Evolutionary conservation across 2,797 vertebrate genomes (phyloP).

Genomic region (Sciurus carolinensis): DNA sequence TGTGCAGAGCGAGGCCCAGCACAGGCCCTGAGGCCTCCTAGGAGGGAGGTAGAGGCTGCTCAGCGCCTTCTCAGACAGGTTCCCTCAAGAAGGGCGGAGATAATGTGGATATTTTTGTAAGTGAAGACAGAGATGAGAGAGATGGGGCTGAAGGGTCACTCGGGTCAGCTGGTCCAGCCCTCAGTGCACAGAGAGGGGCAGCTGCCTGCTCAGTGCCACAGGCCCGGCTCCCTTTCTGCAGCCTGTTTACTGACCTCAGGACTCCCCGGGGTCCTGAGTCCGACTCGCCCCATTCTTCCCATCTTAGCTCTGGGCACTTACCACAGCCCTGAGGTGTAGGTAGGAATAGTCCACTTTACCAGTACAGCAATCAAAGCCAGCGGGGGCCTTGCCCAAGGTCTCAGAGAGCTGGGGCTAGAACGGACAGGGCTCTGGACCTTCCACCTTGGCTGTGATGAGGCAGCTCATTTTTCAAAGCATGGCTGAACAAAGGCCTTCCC

Average conservation of each 20-base stretch:
- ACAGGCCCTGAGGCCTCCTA: neutral
- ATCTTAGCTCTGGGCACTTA: neutral
- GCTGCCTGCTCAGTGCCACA: neutral
- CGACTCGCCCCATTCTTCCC: neutral
- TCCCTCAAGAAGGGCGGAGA: neutral
- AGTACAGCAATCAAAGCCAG: neutral
- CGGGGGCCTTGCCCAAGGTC: neutral
- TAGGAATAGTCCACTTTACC: neutral
- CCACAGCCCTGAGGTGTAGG: neutral
- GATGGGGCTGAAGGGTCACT: too few species aligned
- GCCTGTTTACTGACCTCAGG: fast-evolving
- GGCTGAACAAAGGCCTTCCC: neutral
- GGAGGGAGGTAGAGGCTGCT: neutral
- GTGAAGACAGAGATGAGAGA: neutral
- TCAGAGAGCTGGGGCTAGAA: neutral
- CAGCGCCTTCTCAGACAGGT: neutral
- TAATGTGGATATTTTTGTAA: fast-evolving
- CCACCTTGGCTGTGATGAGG: neutral
- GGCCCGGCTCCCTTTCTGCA: neutral
- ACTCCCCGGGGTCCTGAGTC: neutral
- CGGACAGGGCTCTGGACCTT: neutral
- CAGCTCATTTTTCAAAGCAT: neutral
- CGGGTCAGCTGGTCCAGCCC: neutral
- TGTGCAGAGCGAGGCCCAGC: neutral
- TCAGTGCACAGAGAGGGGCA: neutral